A percentile compares a stretch with the other conserved stretches of the same genome.
These are phyloP conservation scores for Mastomys natalensis DNA, from an alignment of 2,113 vertebrate species.

Conservation along the genomic window DNA sequence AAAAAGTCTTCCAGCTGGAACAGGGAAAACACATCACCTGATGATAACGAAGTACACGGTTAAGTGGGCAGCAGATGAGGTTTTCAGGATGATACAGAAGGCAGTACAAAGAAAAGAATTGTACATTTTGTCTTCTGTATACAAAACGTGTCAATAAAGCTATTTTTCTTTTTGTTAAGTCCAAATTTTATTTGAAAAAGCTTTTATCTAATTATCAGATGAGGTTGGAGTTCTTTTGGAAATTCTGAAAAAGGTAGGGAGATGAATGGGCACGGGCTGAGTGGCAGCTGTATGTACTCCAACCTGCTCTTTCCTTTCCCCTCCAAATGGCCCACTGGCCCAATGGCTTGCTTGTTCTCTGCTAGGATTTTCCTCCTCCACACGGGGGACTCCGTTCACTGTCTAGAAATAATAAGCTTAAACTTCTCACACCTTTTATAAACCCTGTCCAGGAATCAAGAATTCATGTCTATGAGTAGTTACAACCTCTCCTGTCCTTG, in stretches of 20 bases:
- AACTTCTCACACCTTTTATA: neutral
- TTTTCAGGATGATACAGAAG: conserved; percentile 46
- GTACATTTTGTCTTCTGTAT: conserved; percentile 45
- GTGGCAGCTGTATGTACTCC: neutral
- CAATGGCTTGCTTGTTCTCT: conserved; percentile 37
- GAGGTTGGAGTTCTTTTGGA: conserved; percentile 29
- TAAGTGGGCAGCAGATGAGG: neutral
- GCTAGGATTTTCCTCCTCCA: conserved; percentile 77
- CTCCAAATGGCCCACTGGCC: neutral
- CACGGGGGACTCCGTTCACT: conserved; percentile 78
- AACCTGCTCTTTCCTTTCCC: neutral
- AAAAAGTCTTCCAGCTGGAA: conserved; percentile 46
- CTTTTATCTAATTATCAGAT: conserved; percentile 18
- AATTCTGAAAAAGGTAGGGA: neutral
- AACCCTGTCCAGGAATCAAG: neutral
- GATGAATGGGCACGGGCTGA: neutral
- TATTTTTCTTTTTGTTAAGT: neutral
- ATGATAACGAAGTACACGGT: conserved; percentile 36
- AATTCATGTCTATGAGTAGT: conserved; percentile 35
- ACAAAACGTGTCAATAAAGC: conserved; percentile 32
- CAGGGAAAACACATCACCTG: conserved; percentile 39
- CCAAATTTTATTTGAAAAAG: conserved; percentile 52
- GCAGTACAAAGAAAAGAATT: neutral
- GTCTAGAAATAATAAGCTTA: conserved; percentile 73
- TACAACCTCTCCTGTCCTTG: conserved; percentile 12